Evolutionary conservation across 2,797 vertebrate genomes (phyloP).

Genomic region (Rousettus madagascariensis): DNA sequence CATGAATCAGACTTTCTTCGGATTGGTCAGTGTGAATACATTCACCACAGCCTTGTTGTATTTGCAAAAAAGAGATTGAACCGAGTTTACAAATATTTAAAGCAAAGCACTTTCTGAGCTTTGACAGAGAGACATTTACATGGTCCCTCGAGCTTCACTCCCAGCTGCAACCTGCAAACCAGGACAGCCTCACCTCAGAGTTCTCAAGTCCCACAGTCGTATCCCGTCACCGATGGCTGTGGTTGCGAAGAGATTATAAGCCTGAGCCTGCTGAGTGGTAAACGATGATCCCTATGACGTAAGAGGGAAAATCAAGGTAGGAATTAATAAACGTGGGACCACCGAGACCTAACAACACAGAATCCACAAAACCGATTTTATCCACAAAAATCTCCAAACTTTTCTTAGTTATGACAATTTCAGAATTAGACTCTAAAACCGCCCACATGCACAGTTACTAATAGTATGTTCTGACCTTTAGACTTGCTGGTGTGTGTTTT

Average conservation of each 20-base stretch:
- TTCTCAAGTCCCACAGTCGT: slow-evolving; percentile 94
- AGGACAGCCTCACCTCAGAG: slow-evolving; percentile 85
- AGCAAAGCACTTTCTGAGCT: rapidly evolving
- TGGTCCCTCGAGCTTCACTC: too few relatives aligned
- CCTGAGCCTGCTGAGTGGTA: slow-evolving; percentile 85
- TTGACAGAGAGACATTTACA: rapidly evolving
- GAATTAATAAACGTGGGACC: too few relatives aligned
- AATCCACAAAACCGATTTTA: too few relatives aligned
- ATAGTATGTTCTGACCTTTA: not conserved
- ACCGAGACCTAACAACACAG: not conserved
- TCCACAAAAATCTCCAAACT: too few relatives aligned
- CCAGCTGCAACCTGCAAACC: rapidly evolving
- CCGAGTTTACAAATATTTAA: rapidly evolving
- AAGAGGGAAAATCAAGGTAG: not conserved
- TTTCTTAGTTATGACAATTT: not conserved
- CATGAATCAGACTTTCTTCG: not conserved
- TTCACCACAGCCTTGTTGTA: not conserved
- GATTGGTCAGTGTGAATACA: not conserved
- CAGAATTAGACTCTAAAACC: not conserved
- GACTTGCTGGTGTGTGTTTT: rapidly evolving
- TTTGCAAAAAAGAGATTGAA: not conserved
- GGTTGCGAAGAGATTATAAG: slow-evolving; percentile 92
- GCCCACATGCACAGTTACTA: not conserved
- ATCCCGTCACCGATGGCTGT: slow-evolving; percentile 90
- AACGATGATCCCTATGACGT: slow-evolving; percentile 90